Percentiles rank a stretch among this genome's conserved stretches.
These are phyloP conservation scores for Machimus atricapillus DNA, from an alignment of 2,888 invertebrate genomes.

Conservation along the genomic window DNA sequence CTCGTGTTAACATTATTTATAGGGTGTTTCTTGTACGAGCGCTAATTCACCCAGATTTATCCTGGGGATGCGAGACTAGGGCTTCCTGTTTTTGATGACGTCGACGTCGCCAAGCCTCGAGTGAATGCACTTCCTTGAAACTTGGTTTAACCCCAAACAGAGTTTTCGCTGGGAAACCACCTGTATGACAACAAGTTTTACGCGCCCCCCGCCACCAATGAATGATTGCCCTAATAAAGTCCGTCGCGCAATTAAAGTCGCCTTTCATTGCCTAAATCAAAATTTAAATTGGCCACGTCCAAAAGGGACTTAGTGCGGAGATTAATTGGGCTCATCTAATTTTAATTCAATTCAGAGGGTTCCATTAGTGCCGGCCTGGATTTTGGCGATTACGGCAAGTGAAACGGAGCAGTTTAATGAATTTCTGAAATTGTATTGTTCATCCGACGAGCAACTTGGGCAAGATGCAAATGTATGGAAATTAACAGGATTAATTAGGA, in stretches of 20 bases:
- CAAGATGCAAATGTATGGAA: background rate
- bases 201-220: background rate
- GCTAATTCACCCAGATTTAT: constrained; percentile 28
- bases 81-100: background rate
- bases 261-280: constrained; percentile 39
- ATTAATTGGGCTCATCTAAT: constrained; percentile 34
- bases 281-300: constrained; percentile 43
- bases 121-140: background rate
- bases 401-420: constrained; percentile 27
- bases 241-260: constrained; percentile 38
- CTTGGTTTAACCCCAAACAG: background rate
- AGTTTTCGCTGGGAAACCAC: background rate
- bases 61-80: background rate
- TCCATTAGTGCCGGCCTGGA: constrained; percentile 3
- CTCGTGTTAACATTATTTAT: constrained; percentile 35
- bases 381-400: constrained; percentile 18
- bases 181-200: background rate
- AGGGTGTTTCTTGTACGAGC: constrained; percentile 13
- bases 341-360: constrained; percentile 36
- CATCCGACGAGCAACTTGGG: background rate
- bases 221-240: constrained; percentile 18
- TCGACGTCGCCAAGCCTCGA: background rate
- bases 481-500: background rate
- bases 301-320: constrained; percentile 20
- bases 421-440: constrained; percentile 6